A percentile compares a stretch with the other conserved stretches of the same genome.
phyloP scores from a whole-genome alignment of 64 coral and sea anemone genomes.

The Porites australiensis region DNA sequence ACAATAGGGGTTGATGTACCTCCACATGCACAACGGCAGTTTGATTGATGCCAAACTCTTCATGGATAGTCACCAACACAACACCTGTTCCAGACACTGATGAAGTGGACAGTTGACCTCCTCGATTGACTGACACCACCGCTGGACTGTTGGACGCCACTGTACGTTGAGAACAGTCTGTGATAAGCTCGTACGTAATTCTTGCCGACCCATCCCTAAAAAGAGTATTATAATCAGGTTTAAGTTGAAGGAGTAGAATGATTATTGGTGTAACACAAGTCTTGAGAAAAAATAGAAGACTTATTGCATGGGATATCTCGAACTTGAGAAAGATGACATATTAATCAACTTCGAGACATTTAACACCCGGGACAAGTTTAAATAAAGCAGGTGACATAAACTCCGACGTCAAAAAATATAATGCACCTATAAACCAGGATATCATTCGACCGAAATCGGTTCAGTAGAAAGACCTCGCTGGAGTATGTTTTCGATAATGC shows the following conservation, averaged over 20 bases:
- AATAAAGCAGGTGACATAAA: too few species aligned
- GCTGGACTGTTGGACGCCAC: constrained; percentile 28
- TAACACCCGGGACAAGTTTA: too few species aligned
- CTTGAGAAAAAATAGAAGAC: too few species aligned
- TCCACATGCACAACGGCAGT: constrained; percentile 95
- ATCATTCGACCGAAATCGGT: too few species aligned
- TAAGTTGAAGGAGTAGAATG: neutral
- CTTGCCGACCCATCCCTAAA: constrained; percentile 84
- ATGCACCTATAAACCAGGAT: too few species aligned
- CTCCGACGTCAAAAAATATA: too few species aligned
- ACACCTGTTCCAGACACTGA: constrained; percentile 92
- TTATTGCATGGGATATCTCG: too few species aligned
- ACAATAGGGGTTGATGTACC: constrained; percentile 8
- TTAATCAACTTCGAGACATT: too few species aligned
- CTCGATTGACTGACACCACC: constrained; percentile 61
- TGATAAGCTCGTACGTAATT: constrained; percentile 86
- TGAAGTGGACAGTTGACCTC: constrained; percentile 70
- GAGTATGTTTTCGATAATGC: too few species aligned
- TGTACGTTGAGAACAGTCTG: constrained; percentile 64
- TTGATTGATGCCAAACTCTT: constrained; percentile 97
- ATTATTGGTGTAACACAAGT: neutral
- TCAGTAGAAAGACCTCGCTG: too few species aligned
- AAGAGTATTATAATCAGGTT: neutral
- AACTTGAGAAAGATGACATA: too few species aligned
- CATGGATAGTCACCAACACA: constrained; percentile 91